These are phyloP conservation scores for Acanthacorydalis orientalis DNA, from an alignment of 2,888 invertebrate genomes.

Conservation along the genomic window DNA sequence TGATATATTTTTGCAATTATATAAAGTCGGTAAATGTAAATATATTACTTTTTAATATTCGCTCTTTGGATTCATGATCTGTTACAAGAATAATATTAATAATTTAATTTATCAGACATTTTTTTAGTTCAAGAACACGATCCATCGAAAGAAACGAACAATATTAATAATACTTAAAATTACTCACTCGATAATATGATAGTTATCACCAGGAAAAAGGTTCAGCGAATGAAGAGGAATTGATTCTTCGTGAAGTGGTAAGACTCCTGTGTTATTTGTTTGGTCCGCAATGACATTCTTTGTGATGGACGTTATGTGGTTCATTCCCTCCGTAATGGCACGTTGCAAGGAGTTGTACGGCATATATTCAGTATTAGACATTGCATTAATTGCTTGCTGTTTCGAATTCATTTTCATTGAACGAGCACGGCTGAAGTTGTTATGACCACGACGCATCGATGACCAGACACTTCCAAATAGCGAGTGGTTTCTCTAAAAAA, in stretches of 20 bases:
- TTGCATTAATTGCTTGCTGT: slow-evolving; percentile 25
- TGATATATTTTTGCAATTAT: too few species aligned
- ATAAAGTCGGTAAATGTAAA: too few species aligned
- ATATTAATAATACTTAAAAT: slow-evolving; percentile 1
- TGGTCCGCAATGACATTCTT: slow-evolving; percentile 22
- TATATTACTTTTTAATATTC: too few species aligned
- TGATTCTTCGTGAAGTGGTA: slow-evolving; percentile 38
- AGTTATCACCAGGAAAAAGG: slow-evolving; percentile 47
- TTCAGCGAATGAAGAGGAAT: slow-evolving; percentile 62
- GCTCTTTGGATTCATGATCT: too few species aligned
- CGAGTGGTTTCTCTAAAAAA: slow-evolving; percentile 80
- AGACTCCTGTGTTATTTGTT: slow-evolving; percentile 19
- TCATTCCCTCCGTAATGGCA: slow-evolving; percentile 34
- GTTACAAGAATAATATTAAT: too few species aligned
- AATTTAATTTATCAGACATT: too few species aligned
- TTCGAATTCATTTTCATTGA: slow-evolving; percentile 39
- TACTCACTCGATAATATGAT: slow-evolving; percentile 59
- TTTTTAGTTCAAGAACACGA: too few species aligned
- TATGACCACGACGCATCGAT: slow-evolving; percentile 65
- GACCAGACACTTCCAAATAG: slow-evolving; percentile 94
- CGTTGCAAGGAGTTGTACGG: slow-evolving; percentile 39
- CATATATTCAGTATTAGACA: slow-evolving; percentile 32
- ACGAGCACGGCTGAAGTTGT: slow-evolving; percentile 37
- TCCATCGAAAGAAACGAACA: too few species aligned
- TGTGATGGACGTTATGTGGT: slow-evolving; percentile 35